Conservation (phyloP, 2,888 invertebrate species). For the Euplexia lucipara region DNA sequence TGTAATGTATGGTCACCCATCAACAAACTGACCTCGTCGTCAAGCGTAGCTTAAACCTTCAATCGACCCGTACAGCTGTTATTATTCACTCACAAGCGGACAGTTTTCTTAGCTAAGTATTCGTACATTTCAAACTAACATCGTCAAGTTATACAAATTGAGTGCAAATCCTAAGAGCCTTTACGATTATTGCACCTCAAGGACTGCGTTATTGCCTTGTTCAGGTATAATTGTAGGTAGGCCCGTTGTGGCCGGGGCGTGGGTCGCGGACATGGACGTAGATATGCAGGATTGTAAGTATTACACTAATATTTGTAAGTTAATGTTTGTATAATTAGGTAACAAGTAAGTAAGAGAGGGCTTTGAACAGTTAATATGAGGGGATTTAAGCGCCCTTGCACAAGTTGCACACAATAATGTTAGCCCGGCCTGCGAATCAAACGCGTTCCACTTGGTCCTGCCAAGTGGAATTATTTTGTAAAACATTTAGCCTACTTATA, state of each 20-base stretch:
- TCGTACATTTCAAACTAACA: constrained; percentile 5
- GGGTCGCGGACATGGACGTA: constrained; percentile 29
- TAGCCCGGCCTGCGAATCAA: no score
- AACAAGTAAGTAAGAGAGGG: not conserved
- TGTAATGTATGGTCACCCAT: no score
- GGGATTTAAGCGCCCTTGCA: no score
- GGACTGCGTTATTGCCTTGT: constrained; percentile 47
- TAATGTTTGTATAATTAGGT: constrained; percentile 21
- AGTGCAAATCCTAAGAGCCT: constrained; percentile 43
- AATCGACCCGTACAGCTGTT: no score
- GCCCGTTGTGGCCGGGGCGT: constrained; percentile 22
- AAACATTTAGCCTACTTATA: no score
- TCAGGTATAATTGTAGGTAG: constrained; percentile 42
- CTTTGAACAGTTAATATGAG: constrained; percentile 10
- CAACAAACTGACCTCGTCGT: no score
- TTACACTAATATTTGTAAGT: constrained; percentile 29
- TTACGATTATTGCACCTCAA: constrained; percentile 57
- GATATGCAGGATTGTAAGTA: constrained; percentile 29
- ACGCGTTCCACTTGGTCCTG: no score
- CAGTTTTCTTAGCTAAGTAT: not conserved
- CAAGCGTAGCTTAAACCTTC: no score
- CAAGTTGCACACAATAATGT: no score
- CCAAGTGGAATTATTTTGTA: no score
- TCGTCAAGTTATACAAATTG: constrained; percentile 61
- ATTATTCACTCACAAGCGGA: no score